Evolutionary conservation across 1,140 invertebrate genomes (phyloP), one percentile per base, ranked within the genome.

Genomic region (Aphis craccivora): DNA sequence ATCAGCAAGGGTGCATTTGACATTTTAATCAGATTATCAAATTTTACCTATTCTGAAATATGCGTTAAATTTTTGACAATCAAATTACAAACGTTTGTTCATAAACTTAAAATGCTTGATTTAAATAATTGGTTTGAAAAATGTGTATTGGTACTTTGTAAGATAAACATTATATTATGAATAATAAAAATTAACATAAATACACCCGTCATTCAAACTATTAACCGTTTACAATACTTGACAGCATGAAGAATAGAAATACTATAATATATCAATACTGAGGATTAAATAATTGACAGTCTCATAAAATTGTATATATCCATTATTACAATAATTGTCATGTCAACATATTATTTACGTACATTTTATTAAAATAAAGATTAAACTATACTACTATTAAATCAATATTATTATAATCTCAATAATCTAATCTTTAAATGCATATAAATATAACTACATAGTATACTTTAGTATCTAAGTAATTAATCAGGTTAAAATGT

Each of bases 1-100:
- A 55, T 89, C 48, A 53, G 18, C 18, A 40, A 89, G 11, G 22
- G 35, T 89, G 51, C 35, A 40, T 55, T 89, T 89, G 88, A 55
- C 88, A 55, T 89, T 37, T 89, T 89, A 55, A 89, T 89, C 48
- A 37, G 51, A 89, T 89, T 23, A 48, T 89, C 35, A 89, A 89
- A 89, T 89, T 89, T 53, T 51, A 55, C 51, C 20, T 55, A 55
- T 37, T 37, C 35, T 53, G 9, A 40, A 25, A 89, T 88, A 88
- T 25, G 22, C 48, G 11, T 55, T 89, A 40, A 89, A 55, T 89
- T 89, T 55, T 89, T 55, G 35, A 37, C 48, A 53, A 40, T 55
- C 48, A 14, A 89, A 89, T 53, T 89, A 89, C 22, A 89, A 35
- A 89, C 1, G 35, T 6, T 45, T 51, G 9, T 48, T 51, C n/a